phyloP scores from a whole-genome alignment of 2,797 vertebrate genomes.

The Poecilia velifera region DNA sequence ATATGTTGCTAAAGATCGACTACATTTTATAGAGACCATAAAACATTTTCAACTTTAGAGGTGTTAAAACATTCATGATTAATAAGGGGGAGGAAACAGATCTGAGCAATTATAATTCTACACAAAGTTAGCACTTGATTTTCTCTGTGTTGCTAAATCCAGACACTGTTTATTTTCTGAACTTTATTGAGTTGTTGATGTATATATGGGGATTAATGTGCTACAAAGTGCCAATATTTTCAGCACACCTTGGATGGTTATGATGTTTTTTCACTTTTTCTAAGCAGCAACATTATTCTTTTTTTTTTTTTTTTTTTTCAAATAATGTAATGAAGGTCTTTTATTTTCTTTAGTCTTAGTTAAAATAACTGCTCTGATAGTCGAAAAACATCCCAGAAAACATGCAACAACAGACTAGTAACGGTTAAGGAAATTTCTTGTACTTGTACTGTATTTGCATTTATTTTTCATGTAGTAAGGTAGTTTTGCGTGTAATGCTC shows the following conservation, averaged over 20 bases:
- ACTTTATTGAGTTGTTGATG: slow-evolving; percentile 1
- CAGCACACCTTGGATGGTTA: neutral
- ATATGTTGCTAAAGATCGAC: slow-evolving; percentile 54
- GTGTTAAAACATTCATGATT: slow-evolving; percentile 44
- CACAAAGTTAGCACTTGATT: slow-evolving; percentile 22
- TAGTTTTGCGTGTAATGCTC: neutral
- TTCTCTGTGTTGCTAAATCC: slow-evolving; percentile 20
- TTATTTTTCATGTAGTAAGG: neutral
- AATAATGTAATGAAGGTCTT: neutral
- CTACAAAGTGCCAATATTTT: neutral
- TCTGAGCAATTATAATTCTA: slow-evolving; percentile 48
- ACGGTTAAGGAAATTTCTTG: neutral
- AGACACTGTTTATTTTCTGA: slow-evolving; percentile 2
- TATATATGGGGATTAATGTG: neutral
- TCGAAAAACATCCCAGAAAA: neutral
- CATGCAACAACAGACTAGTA: neutral
- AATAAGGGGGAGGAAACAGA: slow-evolving; percentile 29
- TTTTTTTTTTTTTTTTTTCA: neutral
- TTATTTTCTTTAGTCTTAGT: neutral
- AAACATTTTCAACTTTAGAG: slow-evolving; percentile 50
- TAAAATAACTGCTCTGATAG: neutral
- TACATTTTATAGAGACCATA: slow-evolving; percentile 72
- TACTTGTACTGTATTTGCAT: neutral
- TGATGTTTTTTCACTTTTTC: neutral
- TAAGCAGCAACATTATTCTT: neutral